Evolutionary conservation across 2,113 vertebrate species (phyloP).

Genomic region (Sterrhoptilus dennistouni): DNA sequence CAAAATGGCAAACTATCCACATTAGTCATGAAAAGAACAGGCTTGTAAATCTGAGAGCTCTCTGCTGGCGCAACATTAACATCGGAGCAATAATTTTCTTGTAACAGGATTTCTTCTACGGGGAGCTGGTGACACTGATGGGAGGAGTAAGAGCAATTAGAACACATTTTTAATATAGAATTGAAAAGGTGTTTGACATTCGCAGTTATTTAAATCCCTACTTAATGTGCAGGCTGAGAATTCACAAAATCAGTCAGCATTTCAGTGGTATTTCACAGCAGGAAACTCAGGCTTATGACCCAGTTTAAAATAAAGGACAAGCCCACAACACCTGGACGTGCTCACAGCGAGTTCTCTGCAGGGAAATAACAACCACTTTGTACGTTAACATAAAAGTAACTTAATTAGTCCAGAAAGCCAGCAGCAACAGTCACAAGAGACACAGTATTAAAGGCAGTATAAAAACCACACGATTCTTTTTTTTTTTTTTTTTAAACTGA

Average conservation of each 20-base stretch:
- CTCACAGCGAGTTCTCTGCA: slow-evolving; percentile 9
- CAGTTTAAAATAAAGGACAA: slow-evolving; percentile 12
- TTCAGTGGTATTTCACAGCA: slow-evolving; percentile 35
- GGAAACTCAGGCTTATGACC: slow-evolving; percentile 25
- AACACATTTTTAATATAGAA: slow-evolving; percentile 26
- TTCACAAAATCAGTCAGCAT: slow-evolving; percentile 6
- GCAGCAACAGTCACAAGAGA: neutral
- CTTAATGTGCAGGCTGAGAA: slow-evolving; percentile 34
- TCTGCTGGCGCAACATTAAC: slow-evolving; percentile 36
- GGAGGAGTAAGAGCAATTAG: slow-evolving; percentile 28
- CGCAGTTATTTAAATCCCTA: slow-evolving; percentile 37
- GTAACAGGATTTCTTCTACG: slow-evolving; percentile 6
- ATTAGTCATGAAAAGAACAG: neutral
- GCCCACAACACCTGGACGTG: neutral
- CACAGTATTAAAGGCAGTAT: neutral
- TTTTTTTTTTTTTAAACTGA: neutral
- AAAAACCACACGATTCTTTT: neutral
- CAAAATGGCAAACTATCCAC: neutral
- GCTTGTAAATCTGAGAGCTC: neutral
- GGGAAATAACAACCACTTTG: slow-evolving; percentile 43
- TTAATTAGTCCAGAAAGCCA: slow-evolving; percentile 52
- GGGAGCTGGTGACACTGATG: slow-evolving; percentile 10
- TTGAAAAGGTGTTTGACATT: slow-evolving; percentile 31
- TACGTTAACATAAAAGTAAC: slow-evolving; percentile 34
- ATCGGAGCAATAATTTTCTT: neutral